Conservation (phyloP, 2,888 invertebrate genomes). For the Callyntrura sp. region DNA sequence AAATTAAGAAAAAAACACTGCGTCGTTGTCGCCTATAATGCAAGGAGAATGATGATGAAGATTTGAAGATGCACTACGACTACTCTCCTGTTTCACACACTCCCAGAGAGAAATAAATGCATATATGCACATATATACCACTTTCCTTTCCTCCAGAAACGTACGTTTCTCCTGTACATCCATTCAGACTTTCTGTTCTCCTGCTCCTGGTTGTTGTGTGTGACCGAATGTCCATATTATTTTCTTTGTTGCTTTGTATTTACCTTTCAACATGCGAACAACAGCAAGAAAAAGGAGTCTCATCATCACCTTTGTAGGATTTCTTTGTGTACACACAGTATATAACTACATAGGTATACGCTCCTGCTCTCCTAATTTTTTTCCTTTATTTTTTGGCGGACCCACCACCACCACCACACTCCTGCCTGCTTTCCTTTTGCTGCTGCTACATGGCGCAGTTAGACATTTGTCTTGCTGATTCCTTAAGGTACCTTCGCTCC, state of each 20-base stretch:
- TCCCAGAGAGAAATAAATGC: constrained; percentile 23
- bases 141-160: background rate
- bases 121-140: background rate
- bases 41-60: constrained; percentile 48
- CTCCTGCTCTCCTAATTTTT: background rate
- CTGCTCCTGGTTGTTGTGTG: background rate
- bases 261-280: constrained; percentile 63
- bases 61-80: constrained; percentile 35
- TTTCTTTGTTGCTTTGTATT: constrained; percentile 63
- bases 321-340: constrained; percentile 15
- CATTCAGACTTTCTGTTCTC: background rate
- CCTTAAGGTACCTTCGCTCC: constrained; percentile 33
- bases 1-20: constrained; percentile 34
- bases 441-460: background rate
- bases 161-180: background rate
- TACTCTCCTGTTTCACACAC: background rate
- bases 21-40: constrained; percentile 7
- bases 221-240: constrained; percentile 40
- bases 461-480: constrained; percentile 48
- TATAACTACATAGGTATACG: background rate
- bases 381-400: background rate
- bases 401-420: background rate
- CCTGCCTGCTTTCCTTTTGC: background rate
- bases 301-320: constrained; percentile 69
- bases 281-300: constrained; percentile 39